Conservation (phyloP, 1,140 invertebrate genomes). For the Habropoda laboriosa region DNA sequence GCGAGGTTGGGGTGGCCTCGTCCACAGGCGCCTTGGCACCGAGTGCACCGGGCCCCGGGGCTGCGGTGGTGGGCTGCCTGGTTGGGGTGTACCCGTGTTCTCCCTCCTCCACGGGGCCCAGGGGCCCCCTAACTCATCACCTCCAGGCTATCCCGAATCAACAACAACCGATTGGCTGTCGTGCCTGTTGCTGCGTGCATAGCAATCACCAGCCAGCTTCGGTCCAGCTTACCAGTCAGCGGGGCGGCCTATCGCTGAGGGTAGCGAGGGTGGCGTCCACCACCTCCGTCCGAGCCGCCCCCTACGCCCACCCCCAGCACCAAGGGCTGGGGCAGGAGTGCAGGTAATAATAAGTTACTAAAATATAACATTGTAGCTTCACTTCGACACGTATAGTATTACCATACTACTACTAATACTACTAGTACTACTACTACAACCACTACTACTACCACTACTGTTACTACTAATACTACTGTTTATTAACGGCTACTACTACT, state of each 20-base stretch:
- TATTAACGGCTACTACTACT: conserved; percentile 31
- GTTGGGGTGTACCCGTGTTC: conserved; percentile 83
- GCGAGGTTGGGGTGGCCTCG: conserved; percentile 79
- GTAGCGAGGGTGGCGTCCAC: conserved; percentile 82
- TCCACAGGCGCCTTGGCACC: conserved; percentile 78
- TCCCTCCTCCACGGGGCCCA: conserved; percentile 80
- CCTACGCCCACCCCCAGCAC: conserved; percentile 81
- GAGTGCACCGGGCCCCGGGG: conserved; percentile 77
- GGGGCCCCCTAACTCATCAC: conserved; percentile 78
- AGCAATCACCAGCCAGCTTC: conserved; percentile 71
- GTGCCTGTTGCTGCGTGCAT: conserved; percentile 77
- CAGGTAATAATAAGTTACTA: conserved; percentile 77
- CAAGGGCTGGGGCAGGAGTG: conserved; percentile 80
- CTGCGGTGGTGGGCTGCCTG: conserved; percentile 82
- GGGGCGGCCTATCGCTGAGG: conserved; percentile 80
- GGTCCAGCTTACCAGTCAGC: conserved; percentile 79
- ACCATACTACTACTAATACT: conserved; percentile 47
- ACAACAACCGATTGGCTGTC: conserved; percentile 70
- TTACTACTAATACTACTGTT: conserved; percentile 47
- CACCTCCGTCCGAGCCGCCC: conserved; percentile 82
- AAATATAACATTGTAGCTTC: conserved; percentile 67
- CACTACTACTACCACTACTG: conserved; percentile 32
- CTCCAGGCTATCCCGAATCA: conserved; percentile 65
- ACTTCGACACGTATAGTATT: conserved; percentile 62
- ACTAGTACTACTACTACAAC: not conserved